Evolutionary conservation across 2,888 invertebrate species (phyloP).

Genomic region (Campaea margaritaria): DNA sequence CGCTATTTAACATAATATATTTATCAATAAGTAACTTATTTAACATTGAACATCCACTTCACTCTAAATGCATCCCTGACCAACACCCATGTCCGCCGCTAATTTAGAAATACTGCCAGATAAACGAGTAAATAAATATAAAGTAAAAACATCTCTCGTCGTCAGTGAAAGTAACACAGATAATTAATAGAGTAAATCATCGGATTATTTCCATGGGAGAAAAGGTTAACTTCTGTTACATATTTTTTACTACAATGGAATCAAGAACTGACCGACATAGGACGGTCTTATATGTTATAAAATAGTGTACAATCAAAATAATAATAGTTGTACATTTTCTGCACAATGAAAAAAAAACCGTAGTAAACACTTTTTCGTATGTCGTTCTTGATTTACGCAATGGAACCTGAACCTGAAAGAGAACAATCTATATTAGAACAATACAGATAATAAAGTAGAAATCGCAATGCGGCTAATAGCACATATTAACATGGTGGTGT

Average conservation of each 20-base stretch:
- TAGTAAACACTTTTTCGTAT: slow-evolving; percentile 34
- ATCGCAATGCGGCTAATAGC: slow-evolving; percentile 13
- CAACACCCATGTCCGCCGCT: too few relatives aligned
- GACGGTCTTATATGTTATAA: slow-evolving; percentile 16
- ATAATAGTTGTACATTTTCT: slow-evolving; percentile 4
- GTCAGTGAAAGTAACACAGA: neutral
- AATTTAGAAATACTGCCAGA: slow-evolving; percentile 5
- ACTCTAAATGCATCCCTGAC: neutral
- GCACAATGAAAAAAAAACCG: slow-evolving; percentile 2
- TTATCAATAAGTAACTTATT: too few relatives aligned
- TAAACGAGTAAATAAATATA: neutral
- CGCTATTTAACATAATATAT: too few relatives aligned
- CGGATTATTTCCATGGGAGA: slow-evolving; percentile 11
- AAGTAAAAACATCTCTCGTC: neutral
- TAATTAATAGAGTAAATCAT: slow-evolving; percentile 6
- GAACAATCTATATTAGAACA: slow-evolving; percentile 11
- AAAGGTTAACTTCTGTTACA: slow-evolving; percentile 12
- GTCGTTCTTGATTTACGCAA: slow-evolving; percentile 20
- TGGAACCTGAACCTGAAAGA: slow-evolving; percentile 42
- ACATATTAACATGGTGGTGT: slow-evolving; percentile 4
- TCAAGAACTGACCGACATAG: slow-evolving; percentile 27
- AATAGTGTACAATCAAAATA: slow-evolving; percentile 17
- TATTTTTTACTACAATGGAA: slow-evolving; percentile 7
- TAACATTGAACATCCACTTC: neutral
- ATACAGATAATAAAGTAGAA: neutral